These are phyloP conservation scores for Xiphophorus maculatus DNA, from an alignment of 2,113 vertebrate genomes.

Conservation along the genomic window DNA sequence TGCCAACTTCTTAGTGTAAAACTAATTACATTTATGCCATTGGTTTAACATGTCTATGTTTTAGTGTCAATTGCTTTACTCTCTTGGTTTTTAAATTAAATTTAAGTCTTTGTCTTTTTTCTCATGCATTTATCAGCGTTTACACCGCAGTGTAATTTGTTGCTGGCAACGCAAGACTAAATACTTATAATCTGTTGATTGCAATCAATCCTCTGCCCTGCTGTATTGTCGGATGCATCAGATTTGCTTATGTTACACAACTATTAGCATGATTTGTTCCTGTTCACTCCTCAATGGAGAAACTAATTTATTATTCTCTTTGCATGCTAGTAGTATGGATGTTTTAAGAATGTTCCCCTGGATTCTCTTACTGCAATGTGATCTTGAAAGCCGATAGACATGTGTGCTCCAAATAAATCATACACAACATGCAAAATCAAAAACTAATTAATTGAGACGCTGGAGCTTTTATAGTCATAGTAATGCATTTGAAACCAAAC, in stretches of 20 bases:
- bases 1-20: not conserved
- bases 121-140: not conserved
- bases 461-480: not conserved
- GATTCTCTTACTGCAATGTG: constrained; percentile 26
- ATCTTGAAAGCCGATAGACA: constrained; percentile 25
- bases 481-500: not conserved
- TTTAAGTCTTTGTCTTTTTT: not conserved
- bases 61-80: not conserved
- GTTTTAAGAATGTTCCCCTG: constrained; percentile 46
- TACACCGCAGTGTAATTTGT: not conserved
- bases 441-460: constrained; percentile 18
- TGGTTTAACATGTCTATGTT: not conserved
- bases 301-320: constrained; percentile 44
- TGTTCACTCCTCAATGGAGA: constrained; percentile 23
- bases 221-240: constrained; percentile 21
- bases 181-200: constrained; percentile 11
- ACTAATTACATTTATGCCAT: not conserved
- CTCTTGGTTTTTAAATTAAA: not conserved
- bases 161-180: constrained; percentile 4
- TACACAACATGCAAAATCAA: constrained; percentile 32
- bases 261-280: constrained; percentile 8
- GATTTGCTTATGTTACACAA: constrained; percentile 14
- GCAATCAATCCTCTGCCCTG: constrained; percentile 5
- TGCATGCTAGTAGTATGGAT: constrained; percentile 38
- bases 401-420: constrained; percentile 55